A percentile compares a stretch with the other conserved stretches of the same genome.
These are phyloP conservation scores for Psittacara wagleri DNA, from an alignment of 2,113 vertebrate genomes.

Conservation along the genomic window DNA sequence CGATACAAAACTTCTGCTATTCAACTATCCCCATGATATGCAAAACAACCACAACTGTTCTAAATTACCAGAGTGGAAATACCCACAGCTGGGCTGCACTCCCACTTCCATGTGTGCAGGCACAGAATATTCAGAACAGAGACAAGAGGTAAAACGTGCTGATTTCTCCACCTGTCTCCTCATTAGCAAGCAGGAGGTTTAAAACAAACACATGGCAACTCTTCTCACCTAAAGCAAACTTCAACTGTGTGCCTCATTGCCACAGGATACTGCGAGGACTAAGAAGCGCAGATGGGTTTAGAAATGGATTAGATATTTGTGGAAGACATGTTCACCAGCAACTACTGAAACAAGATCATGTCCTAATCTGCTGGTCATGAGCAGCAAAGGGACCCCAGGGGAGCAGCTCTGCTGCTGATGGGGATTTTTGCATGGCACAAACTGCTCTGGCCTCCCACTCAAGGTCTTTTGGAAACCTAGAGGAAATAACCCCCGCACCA, in stretches of 20 bases:
- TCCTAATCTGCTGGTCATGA: background rate
- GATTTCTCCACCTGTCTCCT: conserved; percentile 20
- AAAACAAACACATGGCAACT: background rate
- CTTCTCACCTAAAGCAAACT: background rate
- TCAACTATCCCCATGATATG: background rate
- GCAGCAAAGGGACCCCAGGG: background rate
- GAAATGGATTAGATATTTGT: background rate
- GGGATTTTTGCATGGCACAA: background rate
- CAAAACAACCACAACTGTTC: background rate
- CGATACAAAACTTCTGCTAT: background rate
- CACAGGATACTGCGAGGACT: background rate
- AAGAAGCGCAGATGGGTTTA: background rate
- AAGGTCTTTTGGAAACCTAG: background rate
- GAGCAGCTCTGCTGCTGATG: background rate
- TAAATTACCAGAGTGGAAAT: conserved; percentile 28
- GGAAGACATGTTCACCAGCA: background rate
- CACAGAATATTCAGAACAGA: conserved; percentile 10
- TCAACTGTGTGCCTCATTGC: background rate
- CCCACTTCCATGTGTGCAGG: conserved; percentile 17
- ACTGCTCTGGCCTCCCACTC: background rate
- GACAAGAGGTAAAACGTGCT: background rate
- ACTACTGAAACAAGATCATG: background rate
- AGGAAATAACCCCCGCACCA: background rate
- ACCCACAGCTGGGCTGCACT: conserved; percentile 15
- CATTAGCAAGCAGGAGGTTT: conserved; percentile 17